These are phyloP conservation scores for Coelinius sp. DNA, from an alignment of 2,888 invertebrate species.

Conservation along the genomic window DNA sequence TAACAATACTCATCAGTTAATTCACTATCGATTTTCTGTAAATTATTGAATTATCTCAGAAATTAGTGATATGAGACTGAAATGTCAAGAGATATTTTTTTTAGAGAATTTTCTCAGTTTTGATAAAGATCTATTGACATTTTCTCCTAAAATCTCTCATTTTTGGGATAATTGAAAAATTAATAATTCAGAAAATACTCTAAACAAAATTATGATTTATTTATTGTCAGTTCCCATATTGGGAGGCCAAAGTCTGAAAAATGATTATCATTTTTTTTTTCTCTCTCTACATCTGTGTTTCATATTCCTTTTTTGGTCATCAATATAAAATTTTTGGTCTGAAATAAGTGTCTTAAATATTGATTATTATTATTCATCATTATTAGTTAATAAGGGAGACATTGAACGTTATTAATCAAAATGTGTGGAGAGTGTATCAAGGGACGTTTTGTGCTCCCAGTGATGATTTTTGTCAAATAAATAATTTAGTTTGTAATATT, in stretches of 20 bases:
- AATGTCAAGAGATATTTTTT: no score
- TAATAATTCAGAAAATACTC: no score
- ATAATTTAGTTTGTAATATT: slow-evolving; percentile 20
- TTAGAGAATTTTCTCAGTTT: no score
- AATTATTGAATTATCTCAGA: no score
- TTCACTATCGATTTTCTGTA: no score
- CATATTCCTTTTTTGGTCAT: slow-evolving; percentile 7
- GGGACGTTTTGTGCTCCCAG: slow-evolving; percentile 23
- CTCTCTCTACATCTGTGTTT: slow-evolving; percentile 22
- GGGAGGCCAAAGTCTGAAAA: not conserved
- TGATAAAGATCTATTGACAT: no score
- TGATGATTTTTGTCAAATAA: slow-evolving; percentile 16
- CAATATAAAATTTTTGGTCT: slow-evolving; percentile 18
- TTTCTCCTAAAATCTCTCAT: no score
- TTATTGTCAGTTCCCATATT: not conserved
- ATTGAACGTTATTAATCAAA: slow-evolving; percentile 22
- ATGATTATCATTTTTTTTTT: not conserved
- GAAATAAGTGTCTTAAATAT: slow-evolving; percentile 63
- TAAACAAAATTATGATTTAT: no score
- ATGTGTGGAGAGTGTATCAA: not conserved
- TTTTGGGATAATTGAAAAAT: no score
- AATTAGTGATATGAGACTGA: no score
- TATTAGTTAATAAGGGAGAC: slow-evolving; percentile 20
- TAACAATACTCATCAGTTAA: no score
- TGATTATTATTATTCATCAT: slow-evolving; percentile 41